Base-by-base conservation (phyloP, 2,113 vertebrate species). In the Neotoma lepida region DNA sequence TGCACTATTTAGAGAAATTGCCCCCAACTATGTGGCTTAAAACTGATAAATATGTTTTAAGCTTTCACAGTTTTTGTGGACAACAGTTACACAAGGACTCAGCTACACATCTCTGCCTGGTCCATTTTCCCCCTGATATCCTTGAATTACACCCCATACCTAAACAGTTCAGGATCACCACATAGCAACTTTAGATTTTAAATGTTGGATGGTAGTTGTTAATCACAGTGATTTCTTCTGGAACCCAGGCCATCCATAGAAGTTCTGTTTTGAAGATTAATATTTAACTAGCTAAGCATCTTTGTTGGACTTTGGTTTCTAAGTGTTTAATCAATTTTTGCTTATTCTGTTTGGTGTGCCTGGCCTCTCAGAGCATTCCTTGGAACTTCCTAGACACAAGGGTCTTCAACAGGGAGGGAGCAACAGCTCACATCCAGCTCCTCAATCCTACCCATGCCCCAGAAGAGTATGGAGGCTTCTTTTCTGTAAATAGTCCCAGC, bases 291-390 rank as follows among this genome's bases (percentile, higher is more conserved):
- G 39, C 68, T 94, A 91, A 80, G 73, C 77, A 46, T 94, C 76
- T 96, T 93, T 89, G 85, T 89, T 66, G 90, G 89, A 94, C 80
- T 95, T 82, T 94, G 39, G 35, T 73, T 89, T 96, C 70, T 39
- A 90, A 71, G 44, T 15, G 54, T 96, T 97, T 94, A 61, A 93
- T 95, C 93, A 91, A 80, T 17, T 95, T 92, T 73, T 96, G 96
- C 95, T 95, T 96, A 89, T 90, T 91, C 74, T 80, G 18, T 94
- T 71, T 93, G 88, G 73, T 68, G 84, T 96, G 80, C 3, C 85
- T 90, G 30, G 64, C 91, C 61, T 91, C 90, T 56, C 22, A 81
- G 46, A 94, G 88, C 54, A 74, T 89, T 80, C 33, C 63, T 33
- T 26, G 85, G 84, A 49, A 9, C 73, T 94, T 94, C 44, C 44